Evolutionary conservation across 2,797 vertebrate genomes (phyloP), one percentile per base, ranked within the genome.

Genomic region (Rachycentron canadum): DNA sequence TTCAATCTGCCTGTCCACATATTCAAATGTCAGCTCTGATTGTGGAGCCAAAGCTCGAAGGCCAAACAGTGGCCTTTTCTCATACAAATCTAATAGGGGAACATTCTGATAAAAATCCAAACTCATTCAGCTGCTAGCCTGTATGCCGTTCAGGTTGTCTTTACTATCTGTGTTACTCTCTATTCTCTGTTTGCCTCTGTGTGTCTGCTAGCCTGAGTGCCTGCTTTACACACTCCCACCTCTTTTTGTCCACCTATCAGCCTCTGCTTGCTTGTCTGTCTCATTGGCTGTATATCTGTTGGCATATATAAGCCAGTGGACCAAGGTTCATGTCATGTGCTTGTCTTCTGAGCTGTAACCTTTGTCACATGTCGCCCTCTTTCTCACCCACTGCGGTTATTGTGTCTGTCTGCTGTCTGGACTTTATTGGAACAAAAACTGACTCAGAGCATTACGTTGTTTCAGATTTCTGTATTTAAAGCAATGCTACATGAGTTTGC

Each of bases 1-100:
- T 81, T 89, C 72, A 59, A 19, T 83, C 81, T 58, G 62, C 55
- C 75, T 78, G 73, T 86, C 86, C 67, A 87, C 83, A 72, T 85
- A 88, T 91, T 90, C 83, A 93, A 89, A 91, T 93, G 88, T 90
- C 90, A 89, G 77, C 64, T 76, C 73, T 83, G 86, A 89, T 91
- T 85, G 79, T 79, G 43, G 78, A 82, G 85, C 79, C 74, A 80
- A 69, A 61, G 82, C 73, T 85, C 81, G 78, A 90, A 91, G 87
- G 89, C 86, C 89, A 89, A 85, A 77, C 76, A 17, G 3, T 89
- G 85, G 76, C 89, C 88, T 91, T 92, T 90, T 82, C 86, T 75
- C 72, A 50, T 74, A 50, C 76, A 75, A 65, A 68, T 81, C 71
- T n/a, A 68, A 75, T 32, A n/a, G 64, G 71, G 67, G 68, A 79